Base-by-base conservation (phyloP, 2,797 vertebrate genomes). In the Sitta carolinensis region DNA sequence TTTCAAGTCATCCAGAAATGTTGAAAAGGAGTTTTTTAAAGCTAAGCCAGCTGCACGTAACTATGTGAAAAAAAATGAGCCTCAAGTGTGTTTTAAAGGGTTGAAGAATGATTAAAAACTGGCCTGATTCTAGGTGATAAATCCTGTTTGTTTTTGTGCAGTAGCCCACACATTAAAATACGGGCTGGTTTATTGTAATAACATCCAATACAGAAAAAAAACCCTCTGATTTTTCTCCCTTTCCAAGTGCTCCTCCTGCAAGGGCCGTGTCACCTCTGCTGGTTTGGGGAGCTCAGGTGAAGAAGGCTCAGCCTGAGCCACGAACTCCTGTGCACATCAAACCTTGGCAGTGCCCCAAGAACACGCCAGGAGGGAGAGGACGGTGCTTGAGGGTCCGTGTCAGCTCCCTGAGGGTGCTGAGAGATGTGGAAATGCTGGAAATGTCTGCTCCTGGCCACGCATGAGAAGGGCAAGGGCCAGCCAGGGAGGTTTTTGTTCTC, bases 381-480 rank as follows among this genome's bases (percentile, higher is more conserved):
- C 1, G 3, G 2, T 22, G 13, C 1, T 1, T 34, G 32, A 47
- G 66, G 29, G 30, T 6, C 45, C 1, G 5, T 32, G 27, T 61
- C 54, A 76, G 67, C 34, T 32, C 36, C 51, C 50, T 40, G 54
- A 61, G 38, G 43, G 51, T 42, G 76, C 38, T 50, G 50, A 18
- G 4, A 13, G 51, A 47, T 5, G 6, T 21, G 40, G 51, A 83
- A 80, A 42, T 16, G 36, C 7, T 29, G 38, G 61, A 55, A 77
- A 55, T 36, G 27, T 13, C 25, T 20, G 1, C 15, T 70, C n/a
- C 30, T 12, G 7, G 10, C 45, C 2, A 0, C 3, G 13, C 18
- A 3, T 2, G 54, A 68, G 70, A 20, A 68, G 66, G 75, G 58
- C 70, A 70, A 29, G 61, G n/a, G 32, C 36, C 26, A 18, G 63